Evolutionary conservation across 2,888 invertebrate species (phyloP), one percentile per base, ranked within the genome.

Genomic region (Tenthredo mesomela): DNA sequence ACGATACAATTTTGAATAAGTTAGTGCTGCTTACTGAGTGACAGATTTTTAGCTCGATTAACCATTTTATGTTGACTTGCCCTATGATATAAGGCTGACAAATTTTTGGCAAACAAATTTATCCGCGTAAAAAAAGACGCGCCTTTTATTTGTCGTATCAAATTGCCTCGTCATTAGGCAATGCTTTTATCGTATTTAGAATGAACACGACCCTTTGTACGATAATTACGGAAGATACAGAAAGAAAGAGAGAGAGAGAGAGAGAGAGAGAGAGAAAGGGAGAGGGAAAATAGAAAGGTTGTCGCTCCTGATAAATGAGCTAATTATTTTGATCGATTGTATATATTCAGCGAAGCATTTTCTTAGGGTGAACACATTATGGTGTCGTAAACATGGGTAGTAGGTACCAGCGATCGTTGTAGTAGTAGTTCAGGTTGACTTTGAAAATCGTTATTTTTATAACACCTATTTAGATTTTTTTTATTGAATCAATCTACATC

Each of bases 1-100:
- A 93, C 18, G 94, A 94, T 82, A 90, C 92, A 50, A 88, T 93
- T 84, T 88, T 94, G 25, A 93, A 92, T 84, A 91, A 90, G 93
- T 92, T 87, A 84, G 47, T 67, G n/a, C 18, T 12, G 21, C 33
- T 70, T 54, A 12, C 0, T 18, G 15, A 40, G 9, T 70, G 7
- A 71, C 50, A 7, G 47, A 33, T 12, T 54, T 47, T 75, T 70
- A 12, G 0, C 18, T 54, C 33, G 50, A 21, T 10, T 21, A 21
- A 25, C 25, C 33, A 7, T n/a, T n/a, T n/a, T 15, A 47, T n/a
- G 50, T n/a, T 33, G n/a, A 37, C 2, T 43, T 9, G 71, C 71
- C 21, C n/a, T 29, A 29, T 67, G 9, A 37, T n/a, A 70, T 43
- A 43, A 21, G 1, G 67, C 29, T 29, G 43, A 54, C 25, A 50